Conservation (phyloP, 2,113 vertebrate genomes). For the Tetrax tetrax region DNA sequence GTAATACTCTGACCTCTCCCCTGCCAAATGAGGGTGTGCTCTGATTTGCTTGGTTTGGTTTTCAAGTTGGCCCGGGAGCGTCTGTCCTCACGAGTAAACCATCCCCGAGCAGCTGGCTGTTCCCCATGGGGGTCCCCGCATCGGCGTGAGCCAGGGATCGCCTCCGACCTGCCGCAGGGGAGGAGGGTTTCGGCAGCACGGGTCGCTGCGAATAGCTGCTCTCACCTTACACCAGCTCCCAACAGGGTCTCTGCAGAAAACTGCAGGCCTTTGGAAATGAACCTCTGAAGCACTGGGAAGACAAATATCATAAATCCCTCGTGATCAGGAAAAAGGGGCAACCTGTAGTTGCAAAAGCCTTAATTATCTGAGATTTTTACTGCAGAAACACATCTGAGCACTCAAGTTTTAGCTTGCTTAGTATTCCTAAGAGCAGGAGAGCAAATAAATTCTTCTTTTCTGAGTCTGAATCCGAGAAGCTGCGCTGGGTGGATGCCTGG, state of each 20-base stretch:
- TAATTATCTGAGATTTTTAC: neutral
- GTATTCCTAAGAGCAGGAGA: neutral
- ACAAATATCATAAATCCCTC: neutral
- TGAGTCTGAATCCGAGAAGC: neutral
- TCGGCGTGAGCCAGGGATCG: accelerated
- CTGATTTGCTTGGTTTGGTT: neutral
- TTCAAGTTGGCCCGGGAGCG: neutral
- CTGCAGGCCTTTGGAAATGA: neutral
- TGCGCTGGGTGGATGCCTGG: neutral
- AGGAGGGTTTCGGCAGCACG: neutral
- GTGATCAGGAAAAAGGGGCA: neutral
- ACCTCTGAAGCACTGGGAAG: neutral
- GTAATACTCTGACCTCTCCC: neutral
- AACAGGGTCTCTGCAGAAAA: neutral
- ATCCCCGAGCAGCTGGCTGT: neutral
- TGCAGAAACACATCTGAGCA: neutral
- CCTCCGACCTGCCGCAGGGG: neutral
- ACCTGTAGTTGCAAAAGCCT: neutral
- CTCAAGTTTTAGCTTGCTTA: neutral
- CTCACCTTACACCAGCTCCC: neutral
- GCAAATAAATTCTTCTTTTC: neutral
- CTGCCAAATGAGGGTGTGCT: neutral
- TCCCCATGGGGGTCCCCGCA: accelerated
- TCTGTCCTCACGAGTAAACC: neutral
- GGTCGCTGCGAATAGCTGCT: accelerated